phyloP scores from a whole-genome alignment of 2,888 invertebrate species.

The Drosophila nigricruria region DNA sequence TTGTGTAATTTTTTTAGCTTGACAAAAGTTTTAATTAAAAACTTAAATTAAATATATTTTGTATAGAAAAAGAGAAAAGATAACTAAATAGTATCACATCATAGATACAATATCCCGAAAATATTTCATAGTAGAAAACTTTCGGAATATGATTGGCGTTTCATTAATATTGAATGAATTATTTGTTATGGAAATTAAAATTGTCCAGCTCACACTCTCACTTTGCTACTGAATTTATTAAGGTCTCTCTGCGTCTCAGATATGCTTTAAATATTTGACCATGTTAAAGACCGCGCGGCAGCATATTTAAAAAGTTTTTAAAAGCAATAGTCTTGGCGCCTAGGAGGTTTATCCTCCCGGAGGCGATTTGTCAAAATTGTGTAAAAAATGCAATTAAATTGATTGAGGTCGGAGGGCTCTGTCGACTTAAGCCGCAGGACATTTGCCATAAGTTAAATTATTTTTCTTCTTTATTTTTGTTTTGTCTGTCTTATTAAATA shows the following conservation, averaged over 20 bases:
- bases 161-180: background rate
- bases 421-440: conserved; percentile 24
- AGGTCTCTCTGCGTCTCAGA: background rate
- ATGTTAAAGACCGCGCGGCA: background rate
- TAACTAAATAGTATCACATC: background rate
- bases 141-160: background rate
- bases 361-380: conserved; percentile 27
- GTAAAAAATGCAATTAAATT: conserved; percentile 62
- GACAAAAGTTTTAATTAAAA: background rate
- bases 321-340: conserved; percentile 17
- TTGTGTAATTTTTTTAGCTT: too few species aligned
- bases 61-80: background rate
- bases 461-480: conserved; percentile 27
- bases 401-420: conserved; percentile 50
- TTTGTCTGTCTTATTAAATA: background rate
- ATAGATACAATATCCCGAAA: background rate
- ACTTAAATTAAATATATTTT: background rate
- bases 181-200: too few species aligned
- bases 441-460: conserved; percentile 47
- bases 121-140: background rate
- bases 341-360: background rate
- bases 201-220: background rate
- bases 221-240: too few species aligned
- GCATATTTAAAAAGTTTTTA: conserved; percentile 9
- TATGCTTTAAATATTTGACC: background rate